Evolutionary conservation across 2,888 invertebrate genomes (phyloP), one percentile per base, ranked within the genome.

Genomic region (Phlogophora meticulosa): DNA sequence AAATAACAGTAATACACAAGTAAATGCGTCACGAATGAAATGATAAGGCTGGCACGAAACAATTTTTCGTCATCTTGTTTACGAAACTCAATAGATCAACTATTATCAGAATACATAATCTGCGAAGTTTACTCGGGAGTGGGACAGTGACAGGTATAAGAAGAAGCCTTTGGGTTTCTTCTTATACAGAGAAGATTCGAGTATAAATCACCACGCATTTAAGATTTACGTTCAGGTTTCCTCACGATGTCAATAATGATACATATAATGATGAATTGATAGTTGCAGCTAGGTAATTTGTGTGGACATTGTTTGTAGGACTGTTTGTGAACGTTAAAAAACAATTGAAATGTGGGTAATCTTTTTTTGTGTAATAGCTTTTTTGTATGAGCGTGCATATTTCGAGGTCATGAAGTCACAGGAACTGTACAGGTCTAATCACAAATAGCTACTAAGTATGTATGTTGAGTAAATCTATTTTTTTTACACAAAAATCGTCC

Each of bases 21-120:
- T 34, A 60, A 52, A 32, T 57, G 46, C 60, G 67, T 75, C 58
- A 76, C 45, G 9, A 48, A 46, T 13, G 46, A 20, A 56, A 43
- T 46, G 75, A 76, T 76, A 76, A 74, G 43, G 22, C 22, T 65
- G 48, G 11, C 22, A 45, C 52, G 38, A n/a, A 40, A 62, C 20
- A 62, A 22, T 51, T 13, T 62, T 58, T 62, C 78, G 46, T 75
- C 75, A 78, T 76, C 36, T 53, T 74, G 72, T 78, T 78, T 78
- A 56, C 42, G 36, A 59, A 58, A 55, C 20, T 62, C 38, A 48
- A 67, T 55, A 61, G 57, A 61, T 46, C 43, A 58, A 24, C 13
- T 45, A 48, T 43, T 57, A 45, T 24, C 40, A 48, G 48, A 7
- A 64, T 51, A 36, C 38, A 13, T 43, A n/a, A n/a, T n/a, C n/a